Evolutionary conservation across 2,113 vertebrate species (phyloP), one percentile per base, ranked within the genome.

Genomic region (Paedocypris sp.): DNA sequence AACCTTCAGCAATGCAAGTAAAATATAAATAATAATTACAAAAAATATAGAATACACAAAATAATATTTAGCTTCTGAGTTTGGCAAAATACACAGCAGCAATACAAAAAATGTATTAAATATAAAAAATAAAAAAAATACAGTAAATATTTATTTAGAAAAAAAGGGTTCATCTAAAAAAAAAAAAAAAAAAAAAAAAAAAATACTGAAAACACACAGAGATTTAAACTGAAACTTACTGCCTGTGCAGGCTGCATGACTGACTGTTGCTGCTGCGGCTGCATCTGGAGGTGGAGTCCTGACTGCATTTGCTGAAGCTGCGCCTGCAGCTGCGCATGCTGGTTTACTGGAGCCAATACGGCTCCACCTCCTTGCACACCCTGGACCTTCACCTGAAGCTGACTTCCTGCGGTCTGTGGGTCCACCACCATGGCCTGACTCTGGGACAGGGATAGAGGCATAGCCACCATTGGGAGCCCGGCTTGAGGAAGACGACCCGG

Each of bases 291-390:
- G 4, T 92, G 90, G 59, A 89, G 76, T 0, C 84, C 76, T 1
- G 87, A 70, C 41, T 87, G 87, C 67, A 86, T 82, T 70, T 89
- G 90, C 52, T 88, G 89, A 1, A 90, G 82, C 0, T 90, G 85
- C 0, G 78, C 75, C 20, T 89, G 84, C 1, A 91, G 79, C 64
- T 89, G 89, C 13, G 79, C 73, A 35, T 87, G 90, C 0, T 86
- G 80, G 62, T 84, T 85, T 2, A 83, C 65, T 0, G 83, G 43
- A 5, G 85, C 39, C 73, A 89, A 52, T 8, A 88, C 59, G 62
- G 79, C 0, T 11, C 79, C 15, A 64, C 82, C 53, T 59, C 77
- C 53, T 74, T 86, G 87, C 49, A 86, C 54, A 62, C 75, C 41
- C 75, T 88, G 87, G 52, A 87, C 72, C 79, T 92, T 91, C 62